phyloP scores from a whole-genome alignment of 2,797 vertebrate species.

The Calcarius lapponicus region DNA sequence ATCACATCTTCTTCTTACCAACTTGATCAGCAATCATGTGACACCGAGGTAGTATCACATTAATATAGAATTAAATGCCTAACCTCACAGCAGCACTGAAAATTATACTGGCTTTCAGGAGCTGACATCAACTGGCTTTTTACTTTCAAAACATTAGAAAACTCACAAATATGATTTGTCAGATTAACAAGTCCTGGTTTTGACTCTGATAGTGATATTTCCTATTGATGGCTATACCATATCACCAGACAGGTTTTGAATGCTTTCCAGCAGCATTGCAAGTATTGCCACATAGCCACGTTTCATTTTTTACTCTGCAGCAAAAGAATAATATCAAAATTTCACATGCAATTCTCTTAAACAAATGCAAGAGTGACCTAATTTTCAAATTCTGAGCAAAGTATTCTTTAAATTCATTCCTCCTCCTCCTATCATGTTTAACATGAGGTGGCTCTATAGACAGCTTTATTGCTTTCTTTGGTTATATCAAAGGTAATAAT shows the following conservation, averaged over 20 bases:
- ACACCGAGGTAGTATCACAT: not conserved
- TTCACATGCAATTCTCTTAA: not conserved
- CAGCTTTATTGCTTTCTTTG: not conserved
- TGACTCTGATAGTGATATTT: not conserved
- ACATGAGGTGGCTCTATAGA: not conserved
- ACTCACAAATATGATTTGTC: not conserved
- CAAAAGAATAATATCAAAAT: not conserved
- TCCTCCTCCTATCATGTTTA: accelerated
- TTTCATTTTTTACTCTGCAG: not conserved
- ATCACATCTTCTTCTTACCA: not conserved
- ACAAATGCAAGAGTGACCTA: not conserved
- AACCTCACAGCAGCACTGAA: not conserved
- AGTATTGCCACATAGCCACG: not conserved
- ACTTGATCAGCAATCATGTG: not conserved
- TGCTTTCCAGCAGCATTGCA: not conserved
- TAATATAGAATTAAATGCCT: not conserved
- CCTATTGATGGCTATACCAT: not conserved
- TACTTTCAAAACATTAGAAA: not conserved
- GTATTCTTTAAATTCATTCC: not conserved
- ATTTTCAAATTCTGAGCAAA: not conserved
- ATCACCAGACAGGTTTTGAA: not conserved
- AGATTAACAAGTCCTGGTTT: not conserved
- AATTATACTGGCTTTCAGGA: not conserved
- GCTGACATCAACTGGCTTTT: not conserved
- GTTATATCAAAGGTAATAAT: not conserved